Conservation (phyloP, 2,113 vertebrate genomes). For the Perccottus glenii region DNA sequence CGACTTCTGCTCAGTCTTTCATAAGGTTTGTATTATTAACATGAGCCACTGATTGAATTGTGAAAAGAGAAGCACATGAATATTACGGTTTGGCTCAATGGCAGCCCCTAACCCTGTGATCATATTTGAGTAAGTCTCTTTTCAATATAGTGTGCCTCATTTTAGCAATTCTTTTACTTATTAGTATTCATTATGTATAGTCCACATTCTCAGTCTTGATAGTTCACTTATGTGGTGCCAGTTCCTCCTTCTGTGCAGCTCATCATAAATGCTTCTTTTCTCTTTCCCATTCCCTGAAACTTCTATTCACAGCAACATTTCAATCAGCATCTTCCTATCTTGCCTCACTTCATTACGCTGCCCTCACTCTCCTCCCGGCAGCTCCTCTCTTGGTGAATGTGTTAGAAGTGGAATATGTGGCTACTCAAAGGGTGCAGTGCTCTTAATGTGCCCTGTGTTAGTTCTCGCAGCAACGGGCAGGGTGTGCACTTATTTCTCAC, state of each 20-base stretch:
- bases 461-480: neutral
- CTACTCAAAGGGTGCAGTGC: slow-evolving; percentile 1
- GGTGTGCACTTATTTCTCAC: slow-evolving; percentile 22
- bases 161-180: too few species aligned
- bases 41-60: too few species aligned
- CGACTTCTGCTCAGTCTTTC: too few species aligned
- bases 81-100: too few species aligned
- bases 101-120: too few species aligned
- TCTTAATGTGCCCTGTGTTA: slow-evolving; percentile 15
- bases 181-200: too few species aligned
- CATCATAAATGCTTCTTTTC: slow-evolving; percentile 19
- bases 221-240: slow-evolving; percentile 2
- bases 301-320: slow-evolving; percentile 40
- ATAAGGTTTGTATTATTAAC: too few species aligned
- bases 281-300: slow-evolving; percentile 18
- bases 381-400: slow-evolving; percentile 21
- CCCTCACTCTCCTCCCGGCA: neutral
- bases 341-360: slow-evolving; percentile 13
- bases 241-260: slow-evolving; percentile 9
- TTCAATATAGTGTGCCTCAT: too few species aligned
- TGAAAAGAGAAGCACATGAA: too few species aligned
- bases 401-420: slow-evolving; percentile 32
- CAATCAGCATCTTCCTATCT: slow-evolving; percentile 41
- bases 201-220: slow-evolving; percentile 3
- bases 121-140: too few species aligned